phyloP scores from a whole-genome alignment of 2,888 invertebrate species.

The Neoscelio sp. region DNA sequence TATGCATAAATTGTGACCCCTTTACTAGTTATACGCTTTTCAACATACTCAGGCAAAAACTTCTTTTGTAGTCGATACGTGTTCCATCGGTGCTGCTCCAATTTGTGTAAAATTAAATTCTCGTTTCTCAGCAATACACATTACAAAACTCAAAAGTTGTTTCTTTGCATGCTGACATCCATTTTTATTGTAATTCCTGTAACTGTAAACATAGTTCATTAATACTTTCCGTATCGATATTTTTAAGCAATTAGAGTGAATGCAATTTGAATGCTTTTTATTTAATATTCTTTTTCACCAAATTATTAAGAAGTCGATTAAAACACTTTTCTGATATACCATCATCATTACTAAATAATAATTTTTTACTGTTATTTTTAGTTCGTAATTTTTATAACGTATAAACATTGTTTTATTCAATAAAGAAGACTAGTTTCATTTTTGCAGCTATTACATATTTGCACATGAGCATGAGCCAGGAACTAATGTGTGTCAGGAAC shows the following conservation, averaged over 20 bases:
- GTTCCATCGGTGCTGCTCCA: background rate
- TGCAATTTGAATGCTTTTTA: too few species aligned
- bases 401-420: conserved; percentile 28
- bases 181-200: background rate
- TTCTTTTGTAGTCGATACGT: conserved; percentile 33
- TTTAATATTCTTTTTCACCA: too few species aligned
- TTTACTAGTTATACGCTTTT: conserved; percentile 16
- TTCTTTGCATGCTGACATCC: background rate
- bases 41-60: conserved; percentile 23
- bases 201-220: too few species aligned
- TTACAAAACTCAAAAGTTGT: background rate
- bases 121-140: background rate
- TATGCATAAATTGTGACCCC: conserved; percentile 28
- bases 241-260: too few species aligned
- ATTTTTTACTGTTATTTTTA: conserved; percentile 26
- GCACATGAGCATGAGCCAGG: conserved; percentile 38
- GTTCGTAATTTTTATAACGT: conserved; percentile 12
- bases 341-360: too few species aligned
- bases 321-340: too few species aligned
- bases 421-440: conserved; percentile 31
- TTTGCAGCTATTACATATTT: conserved; percentile 47
- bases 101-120: conserved; percentile 30
- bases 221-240: too few species aligned
- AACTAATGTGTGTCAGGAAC: conserved; percentile 59
- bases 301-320: too few species aligned